Conservation (phyloP, 1,140 invertebrate genomes). For the Drosophila pseudoobscura region DNA sequence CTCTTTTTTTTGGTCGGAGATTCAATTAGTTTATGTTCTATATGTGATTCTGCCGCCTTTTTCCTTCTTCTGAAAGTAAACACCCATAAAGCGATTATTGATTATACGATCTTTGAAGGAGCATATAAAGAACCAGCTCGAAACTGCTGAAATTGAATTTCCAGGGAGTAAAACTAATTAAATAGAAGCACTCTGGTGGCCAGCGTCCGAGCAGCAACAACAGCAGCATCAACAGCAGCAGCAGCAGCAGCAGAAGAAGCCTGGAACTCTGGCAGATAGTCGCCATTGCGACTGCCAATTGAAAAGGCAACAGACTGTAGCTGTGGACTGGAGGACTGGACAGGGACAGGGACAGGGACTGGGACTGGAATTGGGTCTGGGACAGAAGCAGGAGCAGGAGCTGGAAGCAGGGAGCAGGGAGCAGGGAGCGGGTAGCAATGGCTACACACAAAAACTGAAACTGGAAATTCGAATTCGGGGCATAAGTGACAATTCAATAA, state of each 20-base stretch:
- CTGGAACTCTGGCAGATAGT: constrained; percentile 54
- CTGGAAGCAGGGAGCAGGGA: too few relatives aligned
- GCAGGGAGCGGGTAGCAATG: constrained; percentile 20
- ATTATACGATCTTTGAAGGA: constrained; percentile 37
- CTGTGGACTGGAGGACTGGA: constrained; percentile 6
- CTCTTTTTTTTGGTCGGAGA: background rate
- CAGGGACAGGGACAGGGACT: background rate
- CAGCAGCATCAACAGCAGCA: too few relatives aligned
- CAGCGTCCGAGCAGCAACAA: background rate
- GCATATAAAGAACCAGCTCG: background rate
- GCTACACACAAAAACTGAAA: constrained; percentile 57
- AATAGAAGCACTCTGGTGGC: constrained; percentile 75
- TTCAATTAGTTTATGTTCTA: background rate
- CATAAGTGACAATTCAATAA: constrained; percentile 83
- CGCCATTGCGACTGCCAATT: constrained; percentile 74
- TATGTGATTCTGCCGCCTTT: background rate
- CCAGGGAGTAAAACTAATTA: constrained; percentile 74
- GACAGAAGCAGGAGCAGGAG: background rate
- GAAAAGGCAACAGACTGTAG: constrained; percentile 57
- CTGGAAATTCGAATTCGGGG: constrained; percentile 66
- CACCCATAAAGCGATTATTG: constrained; percentile 78
- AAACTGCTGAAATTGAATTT: constrained; percentile 62
- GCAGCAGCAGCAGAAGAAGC: constrained; percentile 4
- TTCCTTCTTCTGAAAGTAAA: constrained; percentile 47
- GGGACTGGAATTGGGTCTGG: too few relatives aligned